These are phyloP conservation scores for Scaptomyza cyrtandrae DNA, from an alignment of 2,888 invertebrate genomes.

Conservation along the genomic window DNA sequence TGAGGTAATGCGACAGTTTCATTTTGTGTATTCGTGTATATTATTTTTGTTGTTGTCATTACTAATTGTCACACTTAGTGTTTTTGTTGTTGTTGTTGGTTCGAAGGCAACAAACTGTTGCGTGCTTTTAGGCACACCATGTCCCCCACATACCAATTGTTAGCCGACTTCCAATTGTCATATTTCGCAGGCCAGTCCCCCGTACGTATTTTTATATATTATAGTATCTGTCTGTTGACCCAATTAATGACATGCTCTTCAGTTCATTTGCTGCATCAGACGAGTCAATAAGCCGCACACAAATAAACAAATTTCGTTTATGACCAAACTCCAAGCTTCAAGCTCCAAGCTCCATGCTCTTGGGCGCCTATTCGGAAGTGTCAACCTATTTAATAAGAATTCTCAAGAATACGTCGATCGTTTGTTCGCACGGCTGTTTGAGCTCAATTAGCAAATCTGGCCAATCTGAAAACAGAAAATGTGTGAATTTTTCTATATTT, in stretches of 20 bases:
- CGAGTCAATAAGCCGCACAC: slow-evolving; percentile 35
- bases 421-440: slow-evolving; percentile 31
- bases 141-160: slow-evolving; percentile 15
- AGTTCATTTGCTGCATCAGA: slow-evolving; percentile 23
- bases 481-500: slow-evolving; percentile 54
- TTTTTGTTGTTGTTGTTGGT: slow-evolving; percentile 12
- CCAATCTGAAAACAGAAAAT: slow-evolving; percentile 13
- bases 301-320: slow-evolving; percentile 19
- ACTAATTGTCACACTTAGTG: slow-evolving; percentile 25
- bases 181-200: slow-evolving; percentile 3
- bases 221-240: slow-evolving; percentile 48
- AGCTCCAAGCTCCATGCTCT: too few relatives aligned
- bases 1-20: slow-evolving; percentile 5
- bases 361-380: too few relatives aligned
- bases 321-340: slow-evolving; percentile 2
- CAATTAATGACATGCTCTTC: slow-evolving; percentile 33
- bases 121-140: slow-evolving; percentile 55
- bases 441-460: slow-evolving; percentile 53
- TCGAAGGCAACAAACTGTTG: slow-evolving; percentile 40
- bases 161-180: slow-evolving; percentile 19
- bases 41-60: slow-evolving; percentile 9
- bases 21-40: slow-evolving; percentile 1
- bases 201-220: slow-evolving; percentile 14
- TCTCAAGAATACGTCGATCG: slow-evolving; percentile 13
- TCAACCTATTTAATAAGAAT: too few relatives aligned